Evolutionary conservation across 2,113 vertebrate species (phyloP).

Genomic region (Scortum barcoo): DNA sequence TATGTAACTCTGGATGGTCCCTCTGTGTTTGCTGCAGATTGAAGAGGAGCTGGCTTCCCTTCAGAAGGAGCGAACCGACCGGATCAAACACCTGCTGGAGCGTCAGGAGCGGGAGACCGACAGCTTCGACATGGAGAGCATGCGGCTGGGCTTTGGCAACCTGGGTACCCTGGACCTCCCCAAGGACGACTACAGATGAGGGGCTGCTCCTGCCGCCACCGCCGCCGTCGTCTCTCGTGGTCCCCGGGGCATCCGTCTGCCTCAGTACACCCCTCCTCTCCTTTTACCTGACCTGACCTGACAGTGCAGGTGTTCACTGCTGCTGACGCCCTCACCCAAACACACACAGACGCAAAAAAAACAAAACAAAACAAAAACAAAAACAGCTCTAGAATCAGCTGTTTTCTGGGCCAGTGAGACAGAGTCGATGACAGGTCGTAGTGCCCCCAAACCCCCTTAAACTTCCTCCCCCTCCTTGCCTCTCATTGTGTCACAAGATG

Average conservation of each 20-base stretch:
- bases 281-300: constrained; percentile 42
- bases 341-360: constrained; percentile 37
- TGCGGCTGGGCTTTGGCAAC: constrained; percentile 96
- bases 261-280: constrained; percentile 47
- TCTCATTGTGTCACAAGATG: constrained; percentile 82
- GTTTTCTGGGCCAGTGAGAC: constrained; percentile 62
- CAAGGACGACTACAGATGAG: constrained; percentile 99
- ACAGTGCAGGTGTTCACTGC: constrained; percentile 83
- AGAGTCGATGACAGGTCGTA: constrained; percentile 82
- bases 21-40: constrained; percentile 84
- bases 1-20: not conserved
- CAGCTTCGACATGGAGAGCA: constrained; percentile 96
- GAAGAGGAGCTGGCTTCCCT: constrained; percentile 98
- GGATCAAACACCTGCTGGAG: constrained; percentile 95
- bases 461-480: constrained; percentile 60
- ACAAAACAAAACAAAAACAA: constrained; percentile 39
- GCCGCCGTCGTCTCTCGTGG: constrained; percentile 16
- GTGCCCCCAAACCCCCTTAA: constrained; percentile 14
- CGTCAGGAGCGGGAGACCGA: constrained; percentile 96
- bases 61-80: constrained; percentile 98
- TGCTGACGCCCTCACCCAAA: constrained; percentile 81
- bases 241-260: constrained; percentile 36
- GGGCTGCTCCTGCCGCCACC: constrained; percentile 63
- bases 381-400: constrained; percentile 20
- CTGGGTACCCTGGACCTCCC: constrained; percentile 94